Evolutionary conservation across 2,888 invertebrate species (phyloP), one percentile per base, ranked within the genome.

Genomic region (Leucozona laternaria): DNA sequence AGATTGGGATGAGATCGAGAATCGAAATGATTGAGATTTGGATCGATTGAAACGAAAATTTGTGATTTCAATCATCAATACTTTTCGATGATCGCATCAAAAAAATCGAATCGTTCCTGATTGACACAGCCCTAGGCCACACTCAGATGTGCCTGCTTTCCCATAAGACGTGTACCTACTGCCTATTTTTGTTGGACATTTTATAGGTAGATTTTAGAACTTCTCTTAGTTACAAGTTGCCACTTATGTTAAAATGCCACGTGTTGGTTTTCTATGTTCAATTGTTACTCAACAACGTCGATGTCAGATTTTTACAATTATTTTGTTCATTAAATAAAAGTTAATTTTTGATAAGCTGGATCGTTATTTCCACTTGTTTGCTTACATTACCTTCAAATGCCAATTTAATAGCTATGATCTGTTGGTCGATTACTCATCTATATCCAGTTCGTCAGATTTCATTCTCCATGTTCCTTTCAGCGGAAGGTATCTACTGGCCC

Each of bases 301-400:
- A 43, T 43, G 43, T n/a, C 4, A 7, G n/a, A 7, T n/a, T 40
- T 15, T 15, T 5, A 5, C 15, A 15, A 11, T 48, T 0, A 10
- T 48, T 20, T 20, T 48, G 3, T 20, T 48, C 20, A 20, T 45
- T 17, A 6, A 43, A 43, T n/a, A 43, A 4, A 20, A 48, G 20
- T 10, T 48, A 17, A 20, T 11, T 20, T 20, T 20, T 48, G 2
- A 20, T 11, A 48, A 20, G 22, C 6, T 50, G 22, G 43, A 31
- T 31, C 28, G 0, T 8, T 13, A 3, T 31, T 76, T 77, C 48
- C 77, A 72, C 77, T 77, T 82, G 81, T 82, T 58, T 66, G 34
- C 20, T 68, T 13, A 11, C 20, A 75, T 76, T 45, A 70, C 43
- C 68, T 68, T 60, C 58, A 73, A 73, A 34, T 22, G 4, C 11